Percentiles rank a stretch among this genome's conserved stretches.
Evolutionary conservation across 2,888 invertebrate species (phyloP).

Genomic region (Strigamia maritima): DNA sequence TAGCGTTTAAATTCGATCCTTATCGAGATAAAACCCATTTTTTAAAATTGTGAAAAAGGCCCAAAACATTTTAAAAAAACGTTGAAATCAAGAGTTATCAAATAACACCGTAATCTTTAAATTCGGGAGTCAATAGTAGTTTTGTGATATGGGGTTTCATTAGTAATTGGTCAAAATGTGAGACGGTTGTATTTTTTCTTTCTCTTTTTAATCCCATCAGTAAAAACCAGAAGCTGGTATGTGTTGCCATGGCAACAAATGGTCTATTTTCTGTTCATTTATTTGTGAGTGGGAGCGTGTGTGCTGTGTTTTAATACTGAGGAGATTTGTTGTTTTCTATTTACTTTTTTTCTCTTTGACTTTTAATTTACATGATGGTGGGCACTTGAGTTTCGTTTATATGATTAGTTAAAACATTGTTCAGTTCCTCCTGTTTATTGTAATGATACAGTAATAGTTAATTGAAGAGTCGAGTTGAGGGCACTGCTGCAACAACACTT

Average conservation of each 20-base stretch:
- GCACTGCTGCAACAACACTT: slow-evolving; percentile 3
- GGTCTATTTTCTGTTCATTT: neutral
- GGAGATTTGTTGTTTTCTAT: neutral
- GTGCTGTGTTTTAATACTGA: neutral
- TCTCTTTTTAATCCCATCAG: neutral
- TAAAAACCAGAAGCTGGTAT: neutral
- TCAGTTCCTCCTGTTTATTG: neutral
- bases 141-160: neutral
- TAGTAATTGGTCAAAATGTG: slow-evolving; percentile 17
- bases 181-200: neutral
- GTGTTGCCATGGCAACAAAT: neutral
- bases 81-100: too few relatives aligned
- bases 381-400: neutral
- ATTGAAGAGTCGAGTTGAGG: slow-evolving; percentile 12
- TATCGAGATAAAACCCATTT: too few relatives aligned
- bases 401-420: neutral
- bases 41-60: too few relatives aligned
- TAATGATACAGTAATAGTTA: slow-evolving; percentile 26
- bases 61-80: too few relatives aligned
- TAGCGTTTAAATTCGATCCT: too few relatives aligned
- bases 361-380: neutral
- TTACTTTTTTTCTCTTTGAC: neutral
- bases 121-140: neutral
- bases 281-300: neutral
- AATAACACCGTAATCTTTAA: too few relatives aligned